Evolutionary conservation across 2,797 vertebrate species (phyloP), one percentile per base, ranked within the genome.

Genomic region (Syngnathus rostellatus): DNA sequence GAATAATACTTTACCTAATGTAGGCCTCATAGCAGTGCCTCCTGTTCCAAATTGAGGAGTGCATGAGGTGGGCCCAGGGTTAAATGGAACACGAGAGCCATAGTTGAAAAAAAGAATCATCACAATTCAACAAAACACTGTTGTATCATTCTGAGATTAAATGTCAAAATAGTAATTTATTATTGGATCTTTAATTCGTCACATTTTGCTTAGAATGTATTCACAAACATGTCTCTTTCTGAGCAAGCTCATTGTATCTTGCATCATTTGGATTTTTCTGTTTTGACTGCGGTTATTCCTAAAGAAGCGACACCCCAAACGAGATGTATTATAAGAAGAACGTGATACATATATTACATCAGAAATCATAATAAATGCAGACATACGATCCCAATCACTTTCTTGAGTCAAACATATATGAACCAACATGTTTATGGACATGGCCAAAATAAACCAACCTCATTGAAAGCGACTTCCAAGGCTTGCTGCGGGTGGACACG

Each of bases 1-100:
- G 53, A 1, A 25, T 31, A 14, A 54, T 25, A 55, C 53, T 25
- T 78, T 93, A 98, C 95, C 94, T 94, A 90, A 96, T 88, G 50
- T 95, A 96, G 84, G 93, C 87, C 89, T 98, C 94, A 80, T 94
- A 96, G 92, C 95, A 96, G 83, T 92, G 93, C 19, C 93, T 91
- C 91, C 95, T 96, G 86, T 85, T 88, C 89, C 83, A 64, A 81
- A 71, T 41, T 72, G 48, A 76, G 39, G 72, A 68, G 63, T 5
- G 38, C 58, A 67, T 48, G 37, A 38, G 55, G 64, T 66, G 59
- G 57, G 46, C 64, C 74, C 70, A 38, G 60, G 51, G 23, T 25
- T 23, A 55, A 37, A 59, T 55, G 37, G 55, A 65, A 74, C 17
- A 72, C 7, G 53, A 71, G 21, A 77, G 66, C 67, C 62, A 76